Evolutionary conservation across 2,888 invertebrate species (phyloP), one percentile per base, ranked within the genome.

Genomic region (Eupsilia transversa): DNA sequence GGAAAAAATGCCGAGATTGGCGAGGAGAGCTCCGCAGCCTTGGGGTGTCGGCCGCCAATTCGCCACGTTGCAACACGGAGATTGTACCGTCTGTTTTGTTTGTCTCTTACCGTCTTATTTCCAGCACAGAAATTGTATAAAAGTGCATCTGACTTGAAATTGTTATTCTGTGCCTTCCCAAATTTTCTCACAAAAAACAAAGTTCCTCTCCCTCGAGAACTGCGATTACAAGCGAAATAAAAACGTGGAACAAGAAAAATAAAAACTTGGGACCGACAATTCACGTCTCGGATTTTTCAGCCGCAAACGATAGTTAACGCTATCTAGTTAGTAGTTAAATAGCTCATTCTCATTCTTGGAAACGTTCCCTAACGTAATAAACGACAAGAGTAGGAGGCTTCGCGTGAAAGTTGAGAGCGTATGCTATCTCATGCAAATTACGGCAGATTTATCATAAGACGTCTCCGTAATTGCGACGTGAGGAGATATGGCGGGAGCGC

Each of bases 351-450:
- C 93, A 95, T 96, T 96, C 96, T 94, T 93, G 94, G 92, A 94
- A 95, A 95, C 94, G 95, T 95, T 94, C 92, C 93, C 91, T 94
- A 94, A 95, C 92, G 95, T 96, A 95, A 96, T 96, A 96, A 96
- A 95, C 94, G 95, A 93, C 94, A 95, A 94, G 94, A 95, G 94
- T 94, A 94, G 93, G 94, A 94, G 95, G 95, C 94, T 94, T 92
- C 94, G 94, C 95, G 94, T 94, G 94, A 96, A 96, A 96, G 96
- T 96, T 96, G 95, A 94, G 94, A 96, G 95, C 96, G 95, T 96
- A 96, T 96, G 96, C 96, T 96, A 96, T 96, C 96, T 96, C 96
- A 96, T 96, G 96, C 96, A 96, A 96, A 96, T 96, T 96, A 96
- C 95, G 92, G 94, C 92, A 96, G 96, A 96, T 96, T 96, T 96